These are phyloP conservation scores for Gephyroberyx darwinii DNA, from an alignment of 2,797 vertebrate genomes.

Conservation along the genomic window DNA sequence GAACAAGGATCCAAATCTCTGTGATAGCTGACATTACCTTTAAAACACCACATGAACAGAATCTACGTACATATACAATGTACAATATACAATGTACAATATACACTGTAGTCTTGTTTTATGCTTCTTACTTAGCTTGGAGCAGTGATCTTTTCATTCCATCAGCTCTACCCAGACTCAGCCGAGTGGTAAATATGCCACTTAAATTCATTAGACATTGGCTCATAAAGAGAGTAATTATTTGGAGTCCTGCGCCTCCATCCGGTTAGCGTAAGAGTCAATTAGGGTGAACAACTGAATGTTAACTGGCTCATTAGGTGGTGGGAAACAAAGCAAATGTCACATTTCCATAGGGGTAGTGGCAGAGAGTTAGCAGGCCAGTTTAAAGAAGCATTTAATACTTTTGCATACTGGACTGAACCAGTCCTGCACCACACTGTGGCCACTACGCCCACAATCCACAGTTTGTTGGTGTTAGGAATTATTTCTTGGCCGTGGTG, in stretches of 20 bases:
- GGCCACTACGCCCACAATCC: background rate
- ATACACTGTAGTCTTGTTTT: too few species aligned
- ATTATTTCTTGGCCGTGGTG: too few species aligned
- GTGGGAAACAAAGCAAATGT: conserved; percentile 80
- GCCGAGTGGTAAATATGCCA: conserved; percentile 70
- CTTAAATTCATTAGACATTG: conserved; percentile 79
- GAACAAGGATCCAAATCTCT: background rate
- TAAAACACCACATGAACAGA: too few species aligned
- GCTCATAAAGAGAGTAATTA: conserved; percentile 79
- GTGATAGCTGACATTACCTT: background rate
- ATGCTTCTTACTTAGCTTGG: background rate
- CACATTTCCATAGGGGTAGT: conserved; percentile 77
- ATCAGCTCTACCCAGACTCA: conserved; percentile 54
- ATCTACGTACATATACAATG: too few species aligned
- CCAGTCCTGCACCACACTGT: conserved; percentile 9
- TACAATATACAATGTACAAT: too few species aligned
- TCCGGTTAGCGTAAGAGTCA: conserved; percentile 78
- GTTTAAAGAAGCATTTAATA: conserved; percentile 10
- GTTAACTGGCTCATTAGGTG: conserved; percentile 84
- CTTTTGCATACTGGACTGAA: conserved; percentile 5
- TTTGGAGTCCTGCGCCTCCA: conserved; percentile 76
- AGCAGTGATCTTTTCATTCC: conserved; percentile 45
- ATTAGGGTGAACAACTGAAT: conserved; percentile 83
- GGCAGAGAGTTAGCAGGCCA: conserved; percentile 26
- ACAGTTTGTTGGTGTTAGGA: too few species aligned